Base-by-base conservation (phyloP, 2,113 vertebrate species). In the Plecturocebus donacophilus region DNA sequence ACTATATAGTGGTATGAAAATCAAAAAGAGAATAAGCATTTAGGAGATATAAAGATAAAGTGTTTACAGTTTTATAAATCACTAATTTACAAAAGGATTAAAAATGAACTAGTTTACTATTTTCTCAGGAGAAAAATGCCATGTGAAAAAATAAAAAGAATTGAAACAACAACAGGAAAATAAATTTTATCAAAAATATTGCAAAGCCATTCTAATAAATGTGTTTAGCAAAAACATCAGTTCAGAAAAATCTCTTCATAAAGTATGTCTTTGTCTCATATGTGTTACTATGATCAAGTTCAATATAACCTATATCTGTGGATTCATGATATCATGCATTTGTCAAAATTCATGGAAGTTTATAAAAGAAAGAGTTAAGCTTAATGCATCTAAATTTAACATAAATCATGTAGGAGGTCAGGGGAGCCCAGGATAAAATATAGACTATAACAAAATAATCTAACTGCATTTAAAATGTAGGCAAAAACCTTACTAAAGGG, bases 21-120 rank as follows among this genome's bases (percentile, higher is more conserved):
- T 64, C 5, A 76, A 93, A 96, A 71, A 7, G 16, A 38, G 25
- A 64, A 64, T 3, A 70, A 35, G 66, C 32, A 87, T 40, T 47
- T 30, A 79, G 21, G 56, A 77, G 52, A 56, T 71, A 8, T 75
- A 94, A 95, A 68, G 2, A 10, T 47, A 77, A 77, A 92, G 61
- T 40, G 7, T 70, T 89, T 87, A 75, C 2, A 35, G 71, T 84
- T 38, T 86, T 54, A 90, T 52, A 45, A 91, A 42, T 73, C 6
- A 89, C 14, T 61, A n/a, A 79, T 92, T 94, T 85, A 66, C 14
- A 58, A 91, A 91, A 80, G 58, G 32, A 92, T 49, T 86, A 86
- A 86, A 20, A 90, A 89, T 75, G 58, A 97, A 76, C 7, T 94
- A 75, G 81, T 70, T 79, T 38, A 54, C 16, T 9, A 73, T 45